These are phyloP conservation scores for Pelochelys cantorii DNA, from an alignment of 2,797 vertebrate genomes.

Conservation along the genomic window DNA sequence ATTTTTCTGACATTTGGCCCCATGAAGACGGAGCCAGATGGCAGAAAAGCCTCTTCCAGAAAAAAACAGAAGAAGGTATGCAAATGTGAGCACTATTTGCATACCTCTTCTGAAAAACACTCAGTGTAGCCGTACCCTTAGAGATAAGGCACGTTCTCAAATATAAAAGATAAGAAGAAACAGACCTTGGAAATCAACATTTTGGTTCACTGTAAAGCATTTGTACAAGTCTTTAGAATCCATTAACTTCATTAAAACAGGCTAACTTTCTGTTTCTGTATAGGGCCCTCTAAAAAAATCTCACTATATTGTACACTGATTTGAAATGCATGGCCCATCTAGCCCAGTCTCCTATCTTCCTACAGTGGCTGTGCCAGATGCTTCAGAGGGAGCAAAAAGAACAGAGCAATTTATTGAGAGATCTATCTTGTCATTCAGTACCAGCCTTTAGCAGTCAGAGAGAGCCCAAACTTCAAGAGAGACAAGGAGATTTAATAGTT, in stretches of 20 bases:
- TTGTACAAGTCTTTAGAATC: background rate
- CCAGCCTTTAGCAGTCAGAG: background rate
- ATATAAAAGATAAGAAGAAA: background rate
- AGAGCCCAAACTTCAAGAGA: background rate
- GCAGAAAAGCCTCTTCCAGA: no score
- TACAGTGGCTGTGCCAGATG: background rate
- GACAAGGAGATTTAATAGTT: rapidly evolving
- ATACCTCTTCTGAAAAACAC: no score
- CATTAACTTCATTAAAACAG: no score
- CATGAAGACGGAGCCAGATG: no score
- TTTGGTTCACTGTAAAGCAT: background rate
- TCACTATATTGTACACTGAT: background rate
- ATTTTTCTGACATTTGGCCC: no score
- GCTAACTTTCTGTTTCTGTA: background rate
- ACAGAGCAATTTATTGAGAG: background rate
- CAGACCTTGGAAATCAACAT: background rate
- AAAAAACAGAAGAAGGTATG: no score
- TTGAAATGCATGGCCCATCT: background rate
- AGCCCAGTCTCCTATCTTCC: background rate
- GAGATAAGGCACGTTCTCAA: background rate
- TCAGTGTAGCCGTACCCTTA: background rate
- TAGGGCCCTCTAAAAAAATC: background rate
- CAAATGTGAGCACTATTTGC: no score
- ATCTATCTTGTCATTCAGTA: background rate
- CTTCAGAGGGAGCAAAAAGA: background rate